Base-by-base conservation (phyloP, 1,140 invertebrate species). In the Drosophila kurseongensis region DNA sequence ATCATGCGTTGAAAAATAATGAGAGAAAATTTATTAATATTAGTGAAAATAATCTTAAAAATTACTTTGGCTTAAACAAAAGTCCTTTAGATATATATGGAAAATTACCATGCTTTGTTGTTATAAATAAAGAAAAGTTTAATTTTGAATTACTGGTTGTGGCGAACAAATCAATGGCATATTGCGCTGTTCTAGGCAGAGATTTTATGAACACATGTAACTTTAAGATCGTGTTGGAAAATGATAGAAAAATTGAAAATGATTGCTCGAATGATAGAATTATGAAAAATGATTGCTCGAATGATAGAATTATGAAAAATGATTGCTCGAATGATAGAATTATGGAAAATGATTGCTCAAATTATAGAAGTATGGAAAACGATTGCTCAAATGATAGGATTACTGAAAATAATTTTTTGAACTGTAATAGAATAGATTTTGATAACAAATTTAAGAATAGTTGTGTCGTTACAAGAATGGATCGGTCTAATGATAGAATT, bases 201-300 rank as follows among this genome's bases (percentile, higher is more conserved):
- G 40, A 63, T 13, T 63, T 63, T 36, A 45, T 45, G 29, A 57
- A 27, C 2, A n/a, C 35, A 35, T 63, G 52, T 56, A 36, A 63
- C 5, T 54, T 62, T 52, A 40, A 51, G 10, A 60, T 58, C 4
- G 27, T n/a, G 5, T 13, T 5, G 1, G n/a, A 35, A 48, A 32
- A 50, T 50, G 7, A 8, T n/a, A n/a, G n/a, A n/a, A n/a, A n/a
- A n/a, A n/a, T n/a, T n/a, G n/a, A n/a, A n/a, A n/a, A n/a, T n/a
- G n/a, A n/a, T n/a, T n/a, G n/a, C n/a, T n/a, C n/a, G n/a, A n/a
- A n/a, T n/a, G n/a, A n/a, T n/a, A n/a, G n/a, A n/a, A n/a, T n/a
- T n/a, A n/a, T n/a, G n/a, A n/a, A n/a, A n/a, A n/a, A n/a, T n/a
- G n/a, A n/a, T n/a, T n/a, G n/a, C n/a, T n/a, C n/a, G n/a, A n/a